A percentile compares a stretch with the other conserved stretches of the same genome.
phyloP scores from a whole-genome alignment of 2,113 vertebrate genomes.

The Oostethus manadensis region DNA sequence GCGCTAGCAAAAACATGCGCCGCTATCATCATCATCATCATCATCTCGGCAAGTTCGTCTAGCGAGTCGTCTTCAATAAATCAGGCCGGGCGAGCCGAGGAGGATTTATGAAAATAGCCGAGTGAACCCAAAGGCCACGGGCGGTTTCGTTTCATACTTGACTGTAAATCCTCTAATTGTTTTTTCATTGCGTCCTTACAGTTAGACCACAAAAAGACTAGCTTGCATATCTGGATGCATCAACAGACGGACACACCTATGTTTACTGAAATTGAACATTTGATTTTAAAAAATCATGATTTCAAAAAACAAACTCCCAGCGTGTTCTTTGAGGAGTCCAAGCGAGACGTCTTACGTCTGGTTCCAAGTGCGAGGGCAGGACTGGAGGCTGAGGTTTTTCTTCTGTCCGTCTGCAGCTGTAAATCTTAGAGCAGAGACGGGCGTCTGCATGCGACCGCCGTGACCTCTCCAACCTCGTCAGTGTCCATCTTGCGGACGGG shows the following conservation, averaged over 20 bases:
- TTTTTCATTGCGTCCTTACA: slow-evolving; percentile 64
- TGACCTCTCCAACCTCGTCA: slow-evolving; percentile 58
- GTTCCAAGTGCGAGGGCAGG: slow-evolving; percentile 54
- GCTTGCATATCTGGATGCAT: slow-evolving; percentile 68
- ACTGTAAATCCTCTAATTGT: slow-evolving; percentile 72
- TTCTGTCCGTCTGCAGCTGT: slow-evolving; percentile 46
- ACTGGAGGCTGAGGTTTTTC: slow-evolving; percentile 43
- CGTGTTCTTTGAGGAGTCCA: slow-evolving; percentile 52
- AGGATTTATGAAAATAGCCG: slow-evolving; percentile 68
- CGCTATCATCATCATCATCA: slow-evolving; percentile 64
- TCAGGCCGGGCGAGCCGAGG: slow-evolving; percentile 45
- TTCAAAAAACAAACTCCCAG: slow-evolving; percentile 63
- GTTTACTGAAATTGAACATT: slow-evolving; percentile 68
- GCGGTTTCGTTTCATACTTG: slow-evolving; percentile 66
- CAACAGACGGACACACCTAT: slow-evolving; percentile 71
- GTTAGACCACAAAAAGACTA: slow-evolving; percentile 67
- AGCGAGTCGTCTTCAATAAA: slow-evolving; percentile 57
- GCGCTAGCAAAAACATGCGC: slow-evolving; percentile 51
- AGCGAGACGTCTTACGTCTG: slow-evolving; percentile 50
- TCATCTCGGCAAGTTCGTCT: slow-evolving; percentile 48
- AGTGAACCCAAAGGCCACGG: slow-evolving; percentile 67
- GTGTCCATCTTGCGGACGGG: slow-evolving; percentile 17
- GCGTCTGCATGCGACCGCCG: slow-evolving; percentile 28
- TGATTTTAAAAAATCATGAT: slow-evolving; percentile 71
- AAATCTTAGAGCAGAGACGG: slow-evolving; percentile 44